Evolutionary conservation across 2,888 invertebrate species (phyloP).

Genomic region (Apamea monoglypha): DNA sequence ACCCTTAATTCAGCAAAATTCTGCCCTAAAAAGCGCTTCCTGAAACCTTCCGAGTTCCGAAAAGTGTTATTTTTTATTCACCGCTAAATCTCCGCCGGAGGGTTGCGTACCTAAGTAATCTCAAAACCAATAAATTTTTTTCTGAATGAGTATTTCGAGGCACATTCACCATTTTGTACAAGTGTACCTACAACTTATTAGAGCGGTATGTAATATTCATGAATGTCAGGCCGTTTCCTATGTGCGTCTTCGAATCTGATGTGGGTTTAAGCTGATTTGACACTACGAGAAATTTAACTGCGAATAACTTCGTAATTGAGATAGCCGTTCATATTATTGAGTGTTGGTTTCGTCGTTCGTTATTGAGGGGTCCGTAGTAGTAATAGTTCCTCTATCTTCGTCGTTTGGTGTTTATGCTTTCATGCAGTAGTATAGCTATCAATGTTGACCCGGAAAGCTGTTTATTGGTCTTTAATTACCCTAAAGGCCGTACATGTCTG

Average conservation of each 20-base stretch:
- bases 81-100: slow-evolving; percentile 15
- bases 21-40: slow-evolving; percentile 17
- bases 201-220: slow-evolving; percentile 49
- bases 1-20: neutral
- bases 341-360: neutral
- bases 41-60: slow-evolving; percentile 4
- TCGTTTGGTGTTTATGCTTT: neutral
- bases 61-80: slow-evolving; percentile 43
- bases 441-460: neutral
- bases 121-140: slow-evolving; percentile 45
- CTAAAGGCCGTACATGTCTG: neutral
- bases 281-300: slow-evolving; percentile 21
- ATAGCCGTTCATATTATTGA: slow-evolving; percentile 2
- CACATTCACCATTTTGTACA: slow-evolving; percentile 16
- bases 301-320: slow-evolving; percentile 27
- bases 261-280: slow-evolving; percentile 44
- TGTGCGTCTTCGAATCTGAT: slow-evolving; percentile 36
- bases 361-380: neutral
- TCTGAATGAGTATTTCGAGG: slow-evolving; percentile 15
- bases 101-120: slow-evolving; percentile 22
- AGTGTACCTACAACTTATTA: slow-evolving; percentile 17
- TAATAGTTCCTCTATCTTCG: neutral
- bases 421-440: neutral
- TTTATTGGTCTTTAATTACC: slow-evolving; percentile 3
- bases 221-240: slow-evolving; percentile 31